These are phyloP conservation scores for Neotoxoptera formosana DNA, from an alignment of 1,140 invertebrate genomes.

Conservation along the genomic window DNA sequence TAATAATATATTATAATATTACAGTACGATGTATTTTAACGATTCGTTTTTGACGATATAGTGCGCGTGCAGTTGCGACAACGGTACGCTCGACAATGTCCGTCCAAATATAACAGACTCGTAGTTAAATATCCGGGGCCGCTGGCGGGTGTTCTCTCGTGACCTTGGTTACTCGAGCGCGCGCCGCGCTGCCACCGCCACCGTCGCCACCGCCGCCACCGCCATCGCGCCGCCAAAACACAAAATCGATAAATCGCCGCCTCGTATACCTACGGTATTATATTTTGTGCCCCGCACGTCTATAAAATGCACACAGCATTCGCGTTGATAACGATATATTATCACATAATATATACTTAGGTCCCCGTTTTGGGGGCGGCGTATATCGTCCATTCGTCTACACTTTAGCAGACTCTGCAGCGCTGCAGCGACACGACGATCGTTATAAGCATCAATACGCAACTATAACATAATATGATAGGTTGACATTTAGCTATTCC, in stretches of 20 bases:
- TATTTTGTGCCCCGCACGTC: neutral
- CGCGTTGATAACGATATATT: too few relatives aligned
- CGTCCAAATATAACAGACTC: constrained; percentile 49
- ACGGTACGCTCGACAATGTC: constrained; percentile 32
- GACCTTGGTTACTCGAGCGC: constrained; percentile 36
- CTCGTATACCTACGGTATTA: neutral
- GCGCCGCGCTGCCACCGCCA: too few relatives aligned
- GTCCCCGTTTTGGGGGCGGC: neutral
- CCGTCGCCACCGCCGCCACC: neutral
- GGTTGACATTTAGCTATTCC: too few relatives aligned
- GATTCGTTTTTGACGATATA: neutral
- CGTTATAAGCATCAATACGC: too few relatives aligned
- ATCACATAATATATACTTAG: neutral
- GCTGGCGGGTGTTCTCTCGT: constrained; percentile 5
- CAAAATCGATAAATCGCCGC: constrained; percentile 47
- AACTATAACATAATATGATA: too few relatives aligned
- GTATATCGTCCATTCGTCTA: neutral
- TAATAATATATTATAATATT: too few relatives aligned
- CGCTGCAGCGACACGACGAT: too few relatives aligned
- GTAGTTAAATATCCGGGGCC: constrained; percentile 28
- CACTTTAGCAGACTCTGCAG: too few relatives aligned
- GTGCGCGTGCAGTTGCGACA: neutral
- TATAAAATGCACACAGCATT: neutral
- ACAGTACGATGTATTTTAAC: neutral
- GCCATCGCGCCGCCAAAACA: constrained; percentile 1